Base-by-base conservation (phyloP, 2,113 vertebrate species). In the Cyanocitta stelleri region DNA sequence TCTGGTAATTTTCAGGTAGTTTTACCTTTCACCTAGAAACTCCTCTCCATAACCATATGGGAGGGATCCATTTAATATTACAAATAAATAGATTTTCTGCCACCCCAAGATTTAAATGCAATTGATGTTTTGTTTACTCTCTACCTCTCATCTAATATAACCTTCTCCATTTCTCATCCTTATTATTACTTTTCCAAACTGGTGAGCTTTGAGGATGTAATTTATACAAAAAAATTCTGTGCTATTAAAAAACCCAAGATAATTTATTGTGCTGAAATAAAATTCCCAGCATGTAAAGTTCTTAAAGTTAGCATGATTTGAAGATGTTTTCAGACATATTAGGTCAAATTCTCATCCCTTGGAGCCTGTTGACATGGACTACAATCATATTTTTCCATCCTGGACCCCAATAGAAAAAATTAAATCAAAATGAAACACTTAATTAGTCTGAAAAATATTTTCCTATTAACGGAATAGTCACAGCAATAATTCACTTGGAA, bases 1-100 rank as follows among this genome's bases (percentile, higher is more conserved):
- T 77, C 49, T 86, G 62, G 30, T 88, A 35, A 83, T 92, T 85
- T 88, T 59, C 55, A 41, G 24, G n/a, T 44, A 39, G 27, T 49
- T 94, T 68, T 85, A 73, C 91, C 79, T 92, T 95, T 90, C 79
- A 85, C 86, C 75, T 71, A 80, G 72, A 90, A 72, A 90, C 19
- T 61, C 54, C 35, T 73, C 49, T 88, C 83, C 44, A 49, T 56
- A 90, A 54, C 16, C 63, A 18, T 41, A 14, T 3, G 48, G 76
- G 55, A 75, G 43, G 58, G n/a, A 46, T 49, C 63, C 63, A 86
- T 79, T 90, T 95, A 76, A 90, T 90, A 79, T 61, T 72, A 63
- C 62, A 52, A 79, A 72, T 64, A 68, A 90, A 78, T 39, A 51
- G 49, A 79, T 72, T 59, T 88, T 39, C 62, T 72, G 58, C 75